These are phyloP conservation scores for Scaptomyza tumidula DNA, from an alignment of 2,888 invertebrate genomes.

Conservation along the genomic window DNA sequence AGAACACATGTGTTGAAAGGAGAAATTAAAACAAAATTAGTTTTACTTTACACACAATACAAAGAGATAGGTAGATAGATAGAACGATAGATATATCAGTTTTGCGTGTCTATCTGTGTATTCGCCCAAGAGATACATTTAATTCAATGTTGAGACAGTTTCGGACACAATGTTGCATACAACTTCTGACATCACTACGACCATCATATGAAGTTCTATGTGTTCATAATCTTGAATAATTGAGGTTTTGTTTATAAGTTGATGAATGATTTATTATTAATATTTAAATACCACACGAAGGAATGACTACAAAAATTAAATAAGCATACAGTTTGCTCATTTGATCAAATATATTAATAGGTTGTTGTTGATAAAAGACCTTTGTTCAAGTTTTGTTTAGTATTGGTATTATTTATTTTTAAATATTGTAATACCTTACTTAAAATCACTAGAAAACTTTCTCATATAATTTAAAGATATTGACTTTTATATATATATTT, in stretches of 20 bases:
- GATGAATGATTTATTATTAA: not conserved
- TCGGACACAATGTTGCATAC: not conserved
- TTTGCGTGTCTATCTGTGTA: not conserved
- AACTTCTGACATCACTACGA: not conserved
- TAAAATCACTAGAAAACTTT: too few relatives aligned
- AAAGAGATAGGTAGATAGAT: conserved; percentile 12
- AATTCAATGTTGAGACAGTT: conserved; percentile 2
- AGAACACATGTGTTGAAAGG: conserved; percentile 74
- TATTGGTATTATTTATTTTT: too few relatives aligned
- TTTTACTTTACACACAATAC: conserved; percentile 63
- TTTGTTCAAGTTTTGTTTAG: too few relatives aligned
- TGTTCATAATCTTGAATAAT: not conserved
- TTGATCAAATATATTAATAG: too few relatives aligned
- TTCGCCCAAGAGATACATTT: conserved; percentile 4
- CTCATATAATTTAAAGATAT: too few relatives aligned
- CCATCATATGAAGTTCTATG: not conserved
- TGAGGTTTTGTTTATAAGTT: too few relatives aligned
- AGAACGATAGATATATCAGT: conserved; percentile 8
- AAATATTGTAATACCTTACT: too few relatives aligned
- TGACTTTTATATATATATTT: not conserved
- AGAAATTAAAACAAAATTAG: conserved; percentile 77
- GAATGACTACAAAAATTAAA: too few relatives aligned
- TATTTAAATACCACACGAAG: too few relatives aligned
- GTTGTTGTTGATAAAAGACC: too few relatives aligned
- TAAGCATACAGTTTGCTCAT: too few relatives aligned